Evolutionary conservation across 2,113 vertebrate species (phyloP).

Genomic region (Poeciliopsis prolifica): DNA sequence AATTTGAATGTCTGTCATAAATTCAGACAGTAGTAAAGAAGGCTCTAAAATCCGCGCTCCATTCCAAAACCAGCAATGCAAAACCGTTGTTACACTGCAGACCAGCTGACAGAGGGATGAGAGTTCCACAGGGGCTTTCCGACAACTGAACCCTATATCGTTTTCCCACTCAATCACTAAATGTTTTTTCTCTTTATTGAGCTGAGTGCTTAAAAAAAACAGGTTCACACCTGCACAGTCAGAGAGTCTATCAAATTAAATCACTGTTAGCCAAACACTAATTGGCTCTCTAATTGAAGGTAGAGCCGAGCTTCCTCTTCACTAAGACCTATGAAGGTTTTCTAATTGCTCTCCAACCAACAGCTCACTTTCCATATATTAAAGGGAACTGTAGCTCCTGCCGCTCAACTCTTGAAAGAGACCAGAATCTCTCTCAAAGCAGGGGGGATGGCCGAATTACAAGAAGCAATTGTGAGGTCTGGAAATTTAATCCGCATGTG

Average conservation of each 20-base stretch:
- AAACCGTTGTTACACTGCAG: conserved; percentile 39
- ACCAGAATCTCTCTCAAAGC: conserved; percentile 29
- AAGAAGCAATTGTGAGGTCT: conserved; percentile 37
- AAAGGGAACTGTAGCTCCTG: conserved; percentile 36
- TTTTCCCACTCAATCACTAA: conserved; percentile 14
- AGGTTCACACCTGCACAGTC: conserved; percentile 30
- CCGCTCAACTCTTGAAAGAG: conserved; percentile 36
- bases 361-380: conserved; percentile 47
- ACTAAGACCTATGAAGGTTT: conserved; percentile 41
- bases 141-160: conserved; percentile 16
- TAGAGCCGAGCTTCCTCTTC: conserved; percentile 21
- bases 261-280: conserved; percentile 34
- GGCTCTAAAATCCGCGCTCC: conserved; percentile 24
- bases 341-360: conserved; percentile 57
- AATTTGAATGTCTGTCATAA: conserved; percentile 3
- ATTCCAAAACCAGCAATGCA: conserved; percentile 47
- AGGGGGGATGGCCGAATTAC: conserved; percentile 27
- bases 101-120: conserved; percentile 27
- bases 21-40: conserved; percentile 23
- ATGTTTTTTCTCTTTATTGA: conserved; percentile 18
- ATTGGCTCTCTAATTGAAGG: conserved; percentile 42
- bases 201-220: conserved; percentile 7
- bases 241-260: conserved; percentile 42
- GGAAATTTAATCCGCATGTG: conserved; percentile 52
- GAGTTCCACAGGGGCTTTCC: conserved; percentile 21